Evolutionary conservation across 2,797 vertebrate species (phyloP).

Genomic region (Micropoecilia bifurca): DNA sequence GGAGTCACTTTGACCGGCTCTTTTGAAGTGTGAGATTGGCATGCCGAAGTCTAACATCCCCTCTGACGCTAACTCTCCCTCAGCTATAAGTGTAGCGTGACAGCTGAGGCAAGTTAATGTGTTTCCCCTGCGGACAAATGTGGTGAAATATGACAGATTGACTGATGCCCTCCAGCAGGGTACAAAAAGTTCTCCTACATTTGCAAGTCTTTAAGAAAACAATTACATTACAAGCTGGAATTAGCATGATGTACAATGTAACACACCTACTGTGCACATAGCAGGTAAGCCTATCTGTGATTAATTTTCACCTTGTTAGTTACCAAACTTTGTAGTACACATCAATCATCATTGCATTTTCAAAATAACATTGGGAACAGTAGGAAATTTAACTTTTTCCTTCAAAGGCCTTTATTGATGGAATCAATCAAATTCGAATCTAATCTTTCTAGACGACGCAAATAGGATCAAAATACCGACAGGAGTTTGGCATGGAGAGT

Average conservation of each 20-base stretch:
- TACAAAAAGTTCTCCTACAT: constrained; percentile 30
- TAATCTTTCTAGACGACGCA: not conserved
- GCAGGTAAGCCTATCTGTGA: not conserved
- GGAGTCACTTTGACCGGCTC: constrained; percentile 49
- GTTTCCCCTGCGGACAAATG: constrained; percentile 56
- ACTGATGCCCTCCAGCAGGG: constrained; percentile 45
- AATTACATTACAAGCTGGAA: constrained; percentile 29
- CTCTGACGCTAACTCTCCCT: constrained; percentile 51
- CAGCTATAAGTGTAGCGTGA: constrained; percentile 61
- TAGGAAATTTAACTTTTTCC: not conserved
- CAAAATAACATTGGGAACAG: not conserved
- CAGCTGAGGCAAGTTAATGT: constrained; percentile 71
- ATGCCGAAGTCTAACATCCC: constrained; percentile 54
- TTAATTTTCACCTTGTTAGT: constrained; percentile 2
- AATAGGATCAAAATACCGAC: not conserved
- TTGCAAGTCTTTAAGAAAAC: constrained; percentile 16
- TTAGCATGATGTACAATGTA: not conserved
- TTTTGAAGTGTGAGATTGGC: constrained; percentile 65
- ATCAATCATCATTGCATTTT: not conserved
- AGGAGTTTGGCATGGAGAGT: not conserved
- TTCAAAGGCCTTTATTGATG: not conserved
- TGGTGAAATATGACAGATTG: constrained; percentile 61
- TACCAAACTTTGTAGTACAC: not conserved
- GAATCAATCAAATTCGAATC: not conserved
- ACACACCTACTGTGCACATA: constrained; percentile 11